Evolutionary conservation across 2,888 invertebrate species (phyloP), one percentile per base, ranked within the genome.

Genomic region (Chrysotoxum bicinctum): DNA sequence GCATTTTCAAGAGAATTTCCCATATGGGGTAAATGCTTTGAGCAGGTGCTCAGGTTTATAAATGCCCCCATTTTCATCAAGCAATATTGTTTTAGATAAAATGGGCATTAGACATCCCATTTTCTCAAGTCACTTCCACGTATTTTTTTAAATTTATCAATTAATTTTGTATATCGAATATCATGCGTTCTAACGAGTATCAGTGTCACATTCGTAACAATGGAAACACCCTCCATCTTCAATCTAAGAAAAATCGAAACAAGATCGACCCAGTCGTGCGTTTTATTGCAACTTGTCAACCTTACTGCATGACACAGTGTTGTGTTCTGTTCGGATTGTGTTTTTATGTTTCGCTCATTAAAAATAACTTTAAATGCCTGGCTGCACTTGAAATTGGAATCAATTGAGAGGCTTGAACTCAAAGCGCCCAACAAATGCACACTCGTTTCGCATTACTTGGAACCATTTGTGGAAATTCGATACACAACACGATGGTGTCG

Each of bases 381-480:
- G 14, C n/a, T 73, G 77, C 73, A 77, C 77, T 77, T 68, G 77
- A 64, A 64, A 64, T 64, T 64, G 30, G 52, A 64, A 66, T 72
- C 66, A 60, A 45, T 21, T 45, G 60, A 45, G 43, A 73, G 19
- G 43, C 52, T 52, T 64, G 50, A 52, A 35, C 60, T 32, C 23
- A 69, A 62, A 82, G 58, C 75, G 70, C 37, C 48, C 40, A 48
- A 52, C 73, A 73, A 45, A 30, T 19, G 26, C 4, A 50, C 2
- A 7, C 35, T 21, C 35, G 64, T 45, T 45, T 30, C 43, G 30
- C 43, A 43, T 62, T 62, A 62, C 62, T 43, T 43, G n/a, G 3
- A 45, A 64, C 12, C 9, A 45, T 45, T 45, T 64, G 64, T 45
- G 16, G 64, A 30, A 64, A 64, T 64, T 64, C 30, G 14, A 64